Evolutionary conservation across 2,113 vertebrate species (phyloP).

Genomic region (Muntiacus reevesi): DNA sequence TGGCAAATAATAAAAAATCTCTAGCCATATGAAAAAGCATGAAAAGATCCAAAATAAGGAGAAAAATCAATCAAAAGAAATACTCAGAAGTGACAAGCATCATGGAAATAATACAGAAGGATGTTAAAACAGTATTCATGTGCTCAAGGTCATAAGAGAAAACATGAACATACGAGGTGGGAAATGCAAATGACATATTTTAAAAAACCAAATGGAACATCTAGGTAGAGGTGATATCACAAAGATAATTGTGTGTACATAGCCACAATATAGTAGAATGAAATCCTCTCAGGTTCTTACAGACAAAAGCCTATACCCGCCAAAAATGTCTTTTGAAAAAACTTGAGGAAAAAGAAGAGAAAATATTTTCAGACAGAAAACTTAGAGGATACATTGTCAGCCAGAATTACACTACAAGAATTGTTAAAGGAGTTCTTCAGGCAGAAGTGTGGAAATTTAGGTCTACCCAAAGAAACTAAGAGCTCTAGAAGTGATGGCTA

Average conservation of each 20-base stretch:
- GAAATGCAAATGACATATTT: not conserved
- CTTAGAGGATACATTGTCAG: not conserved
- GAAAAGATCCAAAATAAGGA: not conserved
- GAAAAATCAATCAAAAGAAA: not conserved
- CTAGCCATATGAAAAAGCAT: not conserved
- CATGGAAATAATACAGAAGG: not conserved
- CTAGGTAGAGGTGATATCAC: no score
- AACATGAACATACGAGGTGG: not conserved
- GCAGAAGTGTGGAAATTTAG: not conserved
- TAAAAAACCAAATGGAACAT: not conserved
- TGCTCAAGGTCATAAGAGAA: not conserved
- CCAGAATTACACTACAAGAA: not conserved
- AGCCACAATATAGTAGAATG: not conserved
- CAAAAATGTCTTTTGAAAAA: not conserved
- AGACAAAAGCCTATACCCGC: not conserved
- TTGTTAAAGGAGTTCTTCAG: not conserved
- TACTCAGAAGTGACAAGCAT: not conserved
- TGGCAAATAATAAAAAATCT: not conserved
- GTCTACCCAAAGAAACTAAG: not conserved
- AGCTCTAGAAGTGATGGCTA: not conserved
- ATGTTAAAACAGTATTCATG: not conserved
- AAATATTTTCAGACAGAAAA: not conserved
- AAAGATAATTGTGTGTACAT: not conserved
- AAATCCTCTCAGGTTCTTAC: not conserved
- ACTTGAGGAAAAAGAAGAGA: not conserved